Evolutionary conservation across 2,797 vertebrate species (phyloP).

Genomic region (Lagorchestes hirsutus): DNA sequence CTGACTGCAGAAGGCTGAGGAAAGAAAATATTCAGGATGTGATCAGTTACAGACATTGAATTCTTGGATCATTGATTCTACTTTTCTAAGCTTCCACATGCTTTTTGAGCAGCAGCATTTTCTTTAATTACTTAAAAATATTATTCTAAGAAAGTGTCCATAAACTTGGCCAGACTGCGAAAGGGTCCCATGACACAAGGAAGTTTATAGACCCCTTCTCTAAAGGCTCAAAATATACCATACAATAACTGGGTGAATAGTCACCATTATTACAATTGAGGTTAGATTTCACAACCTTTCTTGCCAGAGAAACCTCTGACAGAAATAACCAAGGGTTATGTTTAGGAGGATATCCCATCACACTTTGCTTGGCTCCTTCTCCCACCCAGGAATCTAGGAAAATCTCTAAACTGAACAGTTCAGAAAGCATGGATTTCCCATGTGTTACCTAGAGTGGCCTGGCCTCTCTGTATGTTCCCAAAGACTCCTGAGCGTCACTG

Average conservation of each 20-base stretch:
- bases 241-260: not conserved
- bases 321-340: not conserved
- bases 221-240: not conserved
- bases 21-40: conserved; percentile 3
- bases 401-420: not conserved
- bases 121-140: not conserved
- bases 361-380: not conserved
- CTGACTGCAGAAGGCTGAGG: conserved; percentile 21
- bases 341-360: not conserved
- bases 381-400: not conserved
- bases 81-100: conserved; percentile 33
- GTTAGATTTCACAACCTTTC: not conserved
- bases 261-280: not conserved
- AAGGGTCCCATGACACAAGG: not conserved
- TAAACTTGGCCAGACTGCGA: not conserved
- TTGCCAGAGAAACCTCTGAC: not conserved
- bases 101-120: conserved; percentile 7
- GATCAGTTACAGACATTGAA: conserved; percentile 28
- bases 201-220: not conserved
- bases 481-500: not conserved
- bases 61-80: conserved; percentile 58
- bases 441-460: not conserved
- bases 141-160: not conserved
- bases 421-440: not conserved
- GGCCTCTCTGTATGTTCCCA: not conserved